These are phyloP conservation scores for Papilio gigon DNA, from an alignment of 2,888 invertebrate genomes.

Conservation along the genomic window DNA sequence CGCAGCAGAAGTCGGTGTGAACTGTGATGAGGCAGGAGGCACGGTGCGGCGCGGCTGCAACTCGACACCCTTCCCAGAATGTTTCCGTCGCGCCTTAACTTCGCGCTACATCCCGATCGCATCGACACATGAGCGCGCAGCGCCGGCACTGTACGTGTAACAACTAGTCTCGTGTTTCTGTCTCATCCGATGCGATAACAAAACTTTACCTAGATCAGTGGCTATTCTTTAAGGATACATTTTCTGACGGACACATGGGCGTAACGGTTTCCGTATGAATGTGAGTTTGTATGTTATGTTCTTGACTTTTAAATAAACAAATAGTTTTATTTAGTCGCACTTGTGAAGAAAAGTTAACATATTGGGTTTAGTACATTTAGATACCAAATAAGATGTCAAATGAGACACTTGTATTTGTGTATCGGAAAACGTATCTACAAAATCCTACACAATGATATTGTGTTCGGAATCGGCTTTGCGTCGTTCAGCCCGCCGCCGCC, in stretches of 20 bases:
- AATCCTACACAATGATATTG: not conserved
- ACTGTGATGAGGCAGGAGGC: not conserved
- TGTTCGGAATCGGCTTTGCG: conserved; percentile 4
- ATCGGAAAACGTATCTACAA: not conserved
- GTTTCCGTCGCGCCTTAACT: conserved; percentile 8
- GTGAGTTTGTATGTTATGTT: no score
- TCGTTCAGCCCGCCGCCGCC: not conserved
- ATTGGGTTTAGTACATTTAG: no score
- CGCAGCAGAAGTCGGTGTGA: not conserved
- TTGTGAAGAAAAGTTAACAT: no score
- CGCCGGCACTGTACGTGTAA: not conserved
- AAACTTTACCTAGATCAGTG: no score
- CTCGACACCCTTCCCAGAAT: conserved; percentile 11
- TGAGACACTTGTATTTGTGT: not conserved
- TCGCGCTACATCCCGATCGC: not conserved
- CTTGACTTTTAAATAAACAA: no score
- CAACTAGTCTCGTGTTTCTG: no score
- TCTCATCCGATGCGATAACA: no score
- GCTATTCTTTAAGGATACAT: no score
- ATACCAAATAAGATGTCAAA: no score
- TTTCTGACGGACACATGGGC: no score
- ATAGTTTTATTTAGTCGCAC: no score
- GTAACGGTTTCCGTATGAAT: no score
- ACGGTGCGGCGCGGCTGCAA: not conserved
- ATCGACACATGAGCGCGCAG: not conserved